Percentiles rank a stretch among this genome's conserved stretches.
Evolutionary conservation across 1,140 invertebrate genomes (phyloP).

Genomic region (Sinella curviseta): DNA sequence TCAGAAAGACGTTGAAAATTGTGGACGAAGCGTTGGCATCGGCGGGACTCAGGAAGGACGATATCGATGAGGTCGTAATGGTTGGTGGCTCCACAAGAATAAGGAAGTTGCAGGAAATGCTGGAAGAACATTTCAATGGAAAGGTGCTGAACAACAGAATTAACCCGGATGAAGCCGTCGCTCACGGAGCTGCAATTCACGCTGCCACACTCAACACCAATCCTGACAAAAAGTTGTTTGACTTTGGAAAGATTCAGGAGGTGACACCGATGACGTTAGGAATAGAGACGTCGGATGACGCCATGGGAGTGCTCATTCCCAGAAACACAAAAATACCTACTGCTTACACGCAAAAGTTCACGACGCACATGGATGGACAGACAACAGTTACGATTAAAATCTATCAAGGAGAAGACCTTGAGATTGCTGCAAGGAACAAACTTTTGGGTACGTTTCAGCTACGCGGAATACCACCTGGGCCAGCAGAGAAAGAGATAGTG

Average conservation of each 20-base stretch:
- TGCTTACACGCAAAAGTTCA: slow-evolving; percentile 63
- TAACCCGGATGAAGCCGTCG: slow-evolving; percentile 75
- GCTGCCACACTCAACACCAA: slow-evolving; percentile 57
- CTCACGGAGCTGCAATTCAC: slow-evolving; percentile 72
- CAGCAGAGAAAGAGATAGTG: slow-evolving; percentile 19
- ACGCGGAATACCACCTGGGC: slow-evolving; percentile 25
- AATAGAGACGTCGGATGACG: neutral
- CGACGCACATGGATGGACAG: slow-evolving; percentile 65
- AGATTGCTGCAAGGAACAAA: slow-evolving; percentile 1
- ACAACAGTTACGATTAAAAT: slow-evolving; percentile 58
- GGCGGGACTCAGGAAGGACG: slow-evolving; percentile 60
- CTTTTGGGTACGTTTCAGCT: slow-evolving; percentile 31
- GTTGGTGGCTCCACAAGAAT: slow-evolving; percentile 54
- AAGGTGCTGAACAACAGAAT: slow-evolving; percentile 69
- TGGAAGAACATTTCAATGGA: slow-evolving; percentile 68
- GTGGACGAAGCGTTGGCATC: neutral
- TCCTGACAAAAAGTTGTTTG: neutral
- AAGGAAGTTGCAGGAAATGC: slow-evolving; percentile 53
- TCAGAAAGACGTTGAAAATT: slow-evolving; percentile 11
- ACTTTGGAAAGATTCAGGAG: neutral
- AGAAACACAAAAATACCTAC: slow-evolving; percentile 63
- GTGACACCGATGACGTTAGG: slow-evolving; percentile 24
- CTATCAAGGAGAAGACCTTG: slow-evolving; percentile 32
- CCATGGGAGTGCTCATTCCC: neutral
- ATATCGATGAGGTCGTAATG: slow-evolving; percentile 45